A percentile compares a stretch with the other conserved stretches of the same genome.
These are phyloP conservation scores for Nephrocerus scutellatus DNA, from an alignment of 2,888 invertebrate genomes.

Conservation along the genomic window DNA sequence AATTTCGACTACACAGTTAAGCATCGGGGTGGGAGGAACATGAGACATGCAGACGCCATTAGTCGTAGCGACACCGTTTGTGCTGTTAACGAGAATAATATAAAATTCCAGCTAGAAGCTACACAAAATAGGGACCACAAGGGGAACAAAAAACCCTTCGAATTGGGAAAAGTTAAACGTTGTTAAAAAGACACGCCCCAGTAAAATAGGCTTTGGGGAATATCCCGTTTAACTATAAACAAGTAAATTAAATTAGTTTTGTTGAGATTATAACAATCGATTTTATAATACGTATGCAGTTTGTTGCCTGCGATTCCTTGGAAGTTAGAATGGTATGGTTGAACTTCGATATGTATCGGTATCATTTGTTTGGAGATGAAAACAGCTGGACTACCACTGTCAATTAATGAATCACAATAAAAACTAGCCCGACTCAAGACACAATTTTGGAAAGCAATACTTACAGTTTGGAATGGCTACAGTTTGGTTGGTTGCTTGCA, in stretches of 20 bases:
- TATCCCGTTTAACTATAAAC: conserved; percentile 8
- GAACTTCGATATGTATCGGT: conserved; percentile 1
- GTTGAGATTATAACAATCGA: neutral
- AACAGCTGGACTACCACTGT: conserved; percentile 8
- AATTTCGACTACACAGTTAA: conserved; percentile 8
- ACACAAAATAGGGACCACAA: conserved; percentile 7
- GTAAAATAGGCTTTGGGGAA: conserved; percentile 5
- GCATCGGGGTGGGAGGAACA: conserved; percentile 4
- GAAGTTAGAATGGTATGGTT: conserved; percentile 3
- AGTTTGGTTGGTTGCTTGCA: conserved; percentile 6
- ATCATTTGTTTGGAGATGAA: conserved; percentile 4
- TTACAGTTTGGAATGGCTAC: conserved; percentile 9
- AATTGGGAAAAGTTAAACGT: conserved; percentile 4
- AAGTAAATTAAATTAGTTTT: conserved; percentile 4
- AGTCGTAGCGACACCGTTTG: conserved; percentile 3
- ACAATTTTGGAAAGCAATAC: conserved; percentile 10
- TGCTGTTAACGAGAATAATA: conserved; percentile 3
- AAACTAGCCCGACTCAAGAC: conserved; percentile 5
- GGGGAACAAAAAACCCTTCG: too few relatives aligned
- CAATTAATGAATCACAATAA: conserved; percentile 6
- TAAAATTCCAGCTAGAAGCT: conserved; percentile 5
- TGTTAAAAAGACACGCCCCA: conserved; percentile 6
- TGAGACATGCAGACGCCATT: conserved; percentile 12
- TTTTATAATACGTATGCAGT: conserved; percentile 5
- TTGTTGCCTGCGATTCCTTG: conserved; percentile 5